phyloP scores from a whole-genome alignment of 2,888 invertebrate genomes.

The Diplolepis rosae region DNA sequence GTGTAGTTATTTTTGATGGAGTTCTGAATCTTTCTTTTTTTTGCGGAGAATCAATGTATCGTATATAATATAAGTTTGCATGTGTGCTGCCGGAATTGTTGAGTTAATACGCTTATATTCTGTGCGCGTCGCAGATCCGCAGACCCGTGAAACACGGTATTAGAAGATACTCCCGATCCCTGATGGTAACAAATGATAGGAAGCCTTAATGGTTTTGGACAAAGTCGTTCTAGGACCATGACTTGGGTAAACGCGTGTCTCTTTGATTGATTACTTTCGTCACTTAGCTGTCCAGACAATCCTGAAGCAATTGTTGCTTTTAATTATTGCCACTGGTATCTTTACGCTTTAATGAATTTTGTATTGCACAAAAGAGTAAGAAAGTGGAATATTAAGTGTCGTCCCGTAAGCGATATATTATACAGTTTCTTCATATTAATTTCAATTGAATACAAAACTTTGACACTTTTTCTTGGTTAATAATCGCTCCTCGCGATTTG shows the following conservation, averaged over 20 bases:
- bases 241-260: constrained; percentile 56
- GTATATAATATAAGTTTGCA: background rate
- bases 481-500: too few relatives aligned
- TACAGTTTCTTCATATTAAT: too few relatives aligned
- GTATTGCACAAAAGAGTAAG: background rate
- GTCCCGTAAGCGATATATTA: too few relatives aligned
- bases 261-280: constrained; percentile 72
- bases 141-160: constrained; percentile 69
- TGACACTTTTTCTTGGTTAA: too few relatives aligned
- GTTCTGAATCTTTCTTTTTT: too few relatives aligned
- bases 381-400: too few relatives aligned
- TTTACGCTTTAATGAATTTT: constrained; percentile 42
- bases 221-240: constrained; percentile 48
- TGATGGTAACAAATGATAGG: constrained; percentile 70
- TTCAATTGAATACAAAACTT: too few relatives aligned
- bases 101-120: constrained; percentile 67
- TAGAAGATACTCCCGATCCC: constrained; percentile 59
- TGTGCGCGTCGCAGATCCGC: constrained; percentile 55
- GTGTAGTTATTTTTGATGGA: too few relatives aligned
- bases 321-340: constrained; percentile 57
- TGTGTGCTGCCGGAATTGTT: constrained; percentile 58
- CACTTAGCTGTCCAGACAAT: constrained; percentile 61
- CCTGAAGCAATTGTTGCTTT: constrained; percentile 54
- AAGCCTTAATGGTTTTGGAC: constrained; percentile 62
- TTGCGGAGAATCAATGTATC: background rate